Evolutionary conservation across 1,140 invertebrate genomes (phyloP).

Genomic region (Macrosteles quadrilineatus): DNA sequence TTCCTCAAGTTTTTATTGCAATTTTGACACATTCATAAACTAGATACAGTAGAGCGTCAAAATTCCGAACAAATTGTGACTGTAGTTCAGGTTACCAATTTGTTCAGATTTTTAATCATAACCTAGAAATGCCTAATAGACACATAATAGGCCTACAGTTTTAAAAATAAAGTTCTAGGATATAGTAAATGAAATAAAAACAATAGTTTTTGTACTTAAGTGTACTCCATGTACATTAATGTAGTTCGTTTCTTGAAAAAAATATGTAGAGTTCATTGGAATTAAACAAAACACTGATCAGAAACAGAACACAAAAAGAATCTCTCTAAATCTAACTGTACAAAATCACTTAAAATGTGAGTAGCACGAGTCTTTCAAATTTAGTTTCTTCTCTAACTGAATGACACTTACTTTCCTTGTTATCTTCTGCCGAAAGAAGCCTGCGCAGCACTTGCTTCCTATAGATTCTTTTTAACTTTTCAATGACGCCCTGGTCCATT

Average conservation of each 20-base stretch:
- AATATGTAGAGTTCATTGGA: not conserved
- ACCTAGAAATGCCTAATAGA: not conserved
- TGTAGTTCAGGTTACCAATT: not conserved
- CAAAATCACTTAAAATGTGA: not conserved
- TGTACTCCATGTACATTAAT: not conserved
- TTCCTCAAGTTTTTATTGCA: no score
- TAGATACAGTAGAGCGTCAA: not conserved
- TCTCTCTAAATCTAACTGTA: not conserved
- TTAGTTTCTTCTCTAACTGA: not conserved
- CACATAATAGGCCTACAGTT: not conserved
- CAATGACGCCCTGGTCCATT: not conserved
- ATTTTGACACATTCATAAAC: not conserved
- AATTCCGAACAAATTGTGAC: not conserved
- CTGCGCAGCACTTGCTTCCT: conserved; percentile 4
- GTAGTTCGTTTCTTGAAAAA: not conserved
- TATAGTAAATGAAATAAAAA: not conserved
- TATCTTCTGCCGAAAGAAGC: conserved; percentile 8
- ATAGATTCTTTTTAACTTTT: conserved; percentile 11
- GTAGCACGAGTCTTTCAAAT: conserved; percentile 4
- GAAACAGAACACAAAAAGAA: not conserved
- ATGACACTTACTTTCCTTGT: not conserved
- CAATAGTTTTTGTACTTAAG: not conserved
- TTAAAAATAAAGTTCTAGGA: not conserved
- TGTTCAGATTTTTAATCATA: not conserved
- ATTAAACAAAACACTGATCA: not conserved